Evolutionary conservation across 2,888 invertebrate genomes (phyloP).

Genomic region (Volucella zonaria): DNA sequence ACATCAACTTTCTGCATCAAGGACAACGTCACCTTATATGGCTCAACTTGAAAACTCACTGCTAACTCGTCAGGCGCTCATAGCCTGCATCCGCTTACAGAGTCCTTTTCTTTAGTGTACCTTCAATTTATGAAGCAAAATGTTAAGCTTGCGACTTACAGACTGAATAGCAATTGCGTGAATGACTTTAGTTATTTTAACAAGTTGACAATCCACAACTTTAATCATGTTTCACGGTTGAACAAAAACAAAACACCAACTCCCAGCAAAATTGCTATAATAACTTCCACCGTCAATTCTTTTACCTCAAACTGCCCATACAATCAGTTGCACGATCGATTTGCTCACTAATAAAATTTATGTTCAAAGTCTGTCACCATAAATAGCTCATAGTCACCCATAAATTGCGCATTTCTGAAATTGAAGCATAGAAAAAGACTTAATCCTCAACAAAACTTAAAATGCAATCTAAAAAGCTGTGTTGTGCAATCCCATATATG

Average conservation of each 20-base stretch:
- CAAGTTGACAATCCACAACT: no score
- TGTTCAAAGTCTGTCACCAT: constrained; percentile 54
- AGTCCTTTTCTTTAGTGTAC: no score
- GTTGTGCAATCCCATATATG: constrained; percentile 4
- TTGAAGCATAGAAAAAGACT: neutral
- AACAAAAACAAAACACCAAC: neutral
- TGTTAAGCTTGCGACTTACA: no score
- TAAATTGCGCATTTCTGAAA: constrained; percentile 2
- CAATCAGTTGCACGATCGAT: constrained; percentile 51
- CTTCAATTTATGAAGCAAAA: no score
- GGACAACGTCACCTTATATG: no score
- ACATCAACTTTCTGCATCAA: no score
- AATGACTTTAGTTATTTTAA: no score
- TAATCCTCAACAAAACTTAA: constrained; percentile 21
- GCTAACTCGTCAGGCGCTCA: no score
- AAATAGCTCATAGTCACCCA: constrained; percentile 57
- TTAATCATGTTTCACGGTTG: neutral
- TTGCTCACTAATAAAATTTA: constrained; percentile 58
- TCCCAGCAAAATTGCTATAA: neutral
- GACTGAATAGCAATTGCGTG: no score
- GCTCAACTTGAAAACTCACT: no score
- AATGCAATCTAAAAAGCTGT: neutral
- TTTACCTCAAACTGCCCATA: constrained; percentile 31
- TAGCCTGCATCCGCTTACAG: no score
- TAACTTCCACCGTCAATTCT: constrained; percentile 42